Conservation (phyloP, 2,113 vertebrate species). For the Physeter macrocephalus region DNA sequence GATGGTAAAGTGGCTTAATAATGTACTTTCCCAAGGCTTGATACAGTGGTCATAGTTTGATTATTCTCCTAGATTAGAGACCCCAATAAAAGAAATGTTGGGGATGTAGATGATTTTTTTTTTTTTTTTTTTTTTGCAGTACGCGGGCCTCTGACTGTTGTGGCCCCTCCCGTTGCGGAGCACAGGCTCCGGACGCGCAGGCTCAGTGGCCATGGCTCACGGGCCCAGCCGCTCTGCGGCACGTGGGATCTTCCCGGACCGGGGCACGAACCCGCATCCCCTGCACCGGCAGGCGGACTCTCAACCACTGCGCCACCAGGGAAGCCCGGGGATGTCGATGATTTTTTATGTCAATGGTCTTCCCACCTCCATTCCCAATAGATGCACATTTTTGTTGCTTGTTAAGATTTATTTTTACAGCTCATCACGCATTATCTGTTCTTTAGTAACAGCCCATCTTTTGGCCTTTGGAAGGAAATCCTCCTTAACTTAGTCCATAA, state of each 20-base stretch:
- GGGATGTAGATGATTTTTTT: not conserved
- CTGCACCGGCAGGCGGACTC: no score
- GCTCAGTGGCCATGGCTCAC: no score
- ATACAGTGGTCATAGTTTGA: not conserved
- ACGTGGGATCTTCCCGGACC: no score
- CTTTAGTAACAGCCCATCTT: not conserved
- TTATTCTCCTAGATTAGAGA: not conserved
- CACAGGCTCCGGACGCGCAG: no score
- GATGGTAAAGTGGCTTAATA: not conserved
- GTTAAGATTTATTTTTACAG: not conserved
- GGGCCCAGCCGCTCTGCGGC: no score
- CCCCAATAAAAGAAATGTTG: not conserved
- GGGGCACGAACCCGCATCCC: no score
- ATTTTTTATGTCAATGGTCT: not conserved
- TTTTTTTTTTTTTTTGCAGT: no score
- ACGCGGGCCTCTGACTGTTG: no score
- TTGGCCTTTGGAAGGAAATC: not conserved
- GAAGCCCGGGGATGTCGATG: no score
- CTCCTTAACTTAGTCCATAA: not conserved
- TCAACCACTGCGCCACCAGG: no score
- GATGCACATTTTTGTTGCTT: not conserved
- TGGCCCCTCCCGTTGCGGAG: no score
- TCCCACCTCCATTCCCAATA: no score
- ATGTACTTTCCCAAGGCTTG: not conserved
- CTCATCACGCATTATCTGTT: not conserved